phyloP scores from a whole-genome alignment of 2,888 invertebrate genomes.

The Thelaira solivaga region DNA sequence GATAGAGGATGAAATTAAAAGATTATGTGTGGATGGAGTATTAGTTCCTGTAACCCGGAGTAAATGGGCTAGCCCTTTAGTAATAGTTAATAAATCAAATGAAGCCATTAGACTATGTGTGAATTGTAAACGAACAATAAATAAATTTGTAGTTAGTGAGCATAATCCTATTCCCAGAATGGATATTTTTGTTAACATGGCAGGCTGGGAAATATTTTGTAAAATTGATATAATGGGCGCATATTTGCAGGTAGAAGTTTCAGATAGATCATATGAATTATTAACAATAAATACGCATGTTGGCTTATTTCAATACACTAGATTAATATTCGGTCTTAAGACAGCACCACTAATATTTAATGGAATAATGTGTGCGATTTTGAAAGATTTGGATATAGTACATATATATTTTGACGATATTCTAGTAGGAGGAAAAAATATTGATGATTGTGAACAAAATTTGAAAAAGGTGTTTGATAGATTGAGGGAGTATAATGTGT shows the following conservation, averaged over 20 bases:
- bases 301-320: conserved; percentile 40
- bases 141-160: conserved; percentile 40
- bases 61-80: conserved; percentile 51
- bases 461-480: too few relatives aligned
- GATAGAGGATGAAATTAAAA: conserved; percentile 41
- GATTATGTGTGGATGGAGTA: conserved; percentile 29
- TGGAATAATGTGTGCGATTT: conserved; percentile 16
- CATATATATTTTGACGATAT: conserved; percentile 34
- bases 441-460: conserved; percentile 11
- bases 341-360: conserved; percentile 24
- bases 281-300: conserved; percentile 50
- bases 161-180: conserved; percentile 39
- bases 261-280: conserved; percentile 21
- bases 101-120: conserved; percentile 44
- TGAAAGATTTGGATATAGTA: conserved; percentile 14
- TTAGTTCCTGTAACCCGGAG: conserved; percentile 40
- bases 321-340: conserved; percentile 35
- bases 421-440: conserved; percentile 3
- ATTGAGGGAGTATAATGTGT: conserved; percentile 7
- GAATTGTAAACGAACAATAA: conserved; percentile 44
- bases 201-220: conserved; percentile 39
- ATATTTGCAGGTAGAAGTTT: conserved; percentile 24
- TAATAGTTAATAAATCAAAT: conserved; percentile 45
- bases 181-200: conserved; percentile 42
- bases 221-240: conserved; percentile 48